These are phyloP conservation scores for Neotoma lepida DNA, from an alignment of 2,113 vertebrate genomes.

Conservation along the genomic window DNA sequence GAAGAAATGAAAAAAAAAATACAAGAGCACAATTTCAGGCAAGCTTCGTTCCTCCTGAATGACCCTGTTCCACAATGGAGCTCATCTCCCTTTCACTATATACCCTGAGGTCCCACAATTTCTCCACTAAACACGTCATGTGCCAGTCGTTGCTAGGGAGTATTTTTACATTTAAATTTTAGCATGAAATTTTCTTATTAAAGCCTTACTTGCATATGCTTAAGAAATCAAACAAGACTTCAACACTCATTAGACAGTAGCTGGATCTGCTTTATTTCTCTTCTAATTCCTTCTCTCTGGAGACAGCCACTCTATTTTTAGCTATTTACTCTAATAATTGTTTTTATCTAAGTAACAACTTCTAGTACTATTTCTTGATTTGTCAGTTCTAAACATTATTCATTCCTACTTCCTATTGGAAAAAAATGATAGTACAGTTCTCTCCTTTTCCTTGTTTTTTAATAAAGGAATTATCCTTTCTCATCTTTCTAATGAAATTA, in stretches of 20 bases:
- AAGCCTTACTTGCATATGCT: not conserved
- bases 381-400: slow-evolving; percentile 48
- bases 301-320: not conserved
- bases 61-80: not conserved
- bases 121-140: not conserved
- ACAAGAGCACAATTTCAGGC: not conserved
- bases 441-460: not conserved
- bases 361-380: slow-evolving; percentile 44
- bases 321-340: slow-evolving; percentile 11
- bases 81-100: not conserved
- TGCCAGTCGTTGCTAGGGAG: not conserved
- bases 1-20: not conserved
- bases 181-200: not conserved
- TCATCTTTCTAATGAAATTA: slow-evolving; percentile 29
- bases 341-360: slow-evolving; percentile 13
- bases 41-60: not conserved
- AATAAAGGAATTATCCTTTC: not conserved
- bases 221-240: slow-evolving; percentile 22
- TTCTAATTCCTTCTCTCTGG: not conserved
- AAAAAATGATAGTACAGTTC: not conserved
- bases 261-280: not conserved
- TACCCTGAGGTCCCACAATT: not conserved
- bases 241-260: not conserved
- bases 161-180: not conserved
- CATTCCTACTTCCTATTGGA: not conserved